Evolutionary conservation across 2,888 invertebrate species (phyloP), one percentile per base, ranked within the genome.

Genomic region (Didymodactylos carnosus): DNA sequence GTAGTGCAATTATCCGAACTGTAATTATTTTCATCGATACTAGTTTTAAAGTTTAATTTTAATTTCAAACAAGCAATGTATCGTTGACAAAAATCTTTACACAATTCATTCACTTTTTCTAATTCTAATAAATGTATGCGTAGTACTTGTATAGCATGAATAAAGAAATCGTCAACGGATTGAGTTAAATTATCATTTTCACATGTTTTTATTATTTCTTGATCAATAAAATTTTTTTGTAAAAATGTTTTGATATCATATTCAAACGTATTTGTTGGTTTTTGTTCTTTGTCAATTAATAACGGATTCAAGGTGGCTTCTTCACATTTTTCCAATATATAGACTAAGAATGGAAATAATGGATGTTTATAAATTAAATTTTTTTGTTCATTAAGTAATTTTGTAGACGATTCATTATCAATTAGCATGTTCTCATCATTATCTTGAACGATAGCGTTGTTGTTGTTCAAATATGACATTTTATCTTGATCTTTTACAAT

Each of bases 271-370:
- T 14, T 16, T 29, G 35, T 14, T 35, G 35, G 1, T 35, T 13
- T n/a, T 3, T 23, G 14, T 27, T 62, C 35, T n/a, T 62, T 35
- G 11, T 69, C 40, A 2, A 0, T 25, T 25, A 19, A 13, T 49
- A 73, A 73, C 2, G 81, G 77, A 0, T 81, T 79, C 27, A 79
- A 77, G 2, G 98, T 98, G 82, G 98, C 98, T 86, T 98, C 87
- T 87, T 98, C 98, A 86, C 98, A 98, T 88, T 98, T 98, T 88
- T 99, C 97, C 86, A 98, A 98, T 86, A 99, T 94, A 83, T 98
- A 89, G 81, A 94, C 94, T 87, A 99, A 88, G 80, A 99, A 88
- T 82, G 98, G 98, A 87, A 97, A 98, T 83, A 98, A 88, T 81
- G 98, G 98, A 86, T 99, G 98, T 86, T 98, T 98, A 90, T 40